Percentiles rank a stretch among this genome's conserved stretches.
Conservation (phyloP, 2,888 invertebrate species). For the Tachina lurida region DNA sequence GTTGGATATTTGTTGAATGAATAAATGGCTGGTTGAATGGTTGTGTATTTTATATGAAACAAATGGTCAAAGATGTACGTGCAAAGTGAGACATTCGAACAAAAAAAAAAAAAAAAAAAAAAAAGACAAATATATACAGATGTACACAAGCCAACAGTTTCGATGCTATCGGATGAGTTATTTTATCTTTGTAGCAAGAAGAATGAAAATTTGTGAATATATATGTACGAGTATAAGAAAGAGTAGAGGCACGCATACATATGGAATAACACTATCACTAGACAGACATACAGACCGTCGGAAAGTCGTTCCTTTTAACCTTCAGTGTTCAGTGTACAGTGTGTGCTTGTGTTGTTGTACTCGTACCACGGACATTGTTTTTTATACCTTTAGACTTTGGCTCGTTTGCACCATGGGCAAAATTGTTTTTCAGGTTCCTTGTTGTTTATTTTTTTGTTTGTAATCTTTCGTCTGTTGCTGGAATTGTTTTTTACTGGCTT, state of each 20-base stretch:
- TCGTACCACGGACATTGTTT: slow-evolving; percentile 27
- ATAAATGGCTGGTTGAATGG: slow-evolving; percentile 33
- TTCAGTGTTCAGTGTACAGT: slow-evolving; percentile 14
- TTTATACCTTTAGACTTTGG: slow-evolving; percentile 27
- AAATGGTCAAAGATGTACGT: slow-evolving; percentile 53
- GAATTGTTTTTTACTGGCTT: neutral
- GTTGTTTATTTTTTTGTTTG: neutral
- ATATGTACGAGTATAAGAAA: neutral
- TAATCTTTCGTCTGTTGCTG: slow-evolving; percentile 10
- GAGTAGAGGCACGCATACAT: no score
- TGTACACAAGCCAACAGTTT: slow-evolving; percentile 1
- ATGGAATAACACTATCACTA: neutral
- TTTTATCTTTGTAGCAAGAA: slow-evolving; percentile 8
- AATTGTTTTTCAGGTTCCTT: neutral
- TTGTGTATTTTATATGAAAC: slow-evolving; percentile 42
- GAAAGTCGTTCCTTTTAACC: slow-evolving; percentile 11
- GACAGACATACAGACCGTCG: slow-evolving; percentile 5
- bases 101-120: neutral
- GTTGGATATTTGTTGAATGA: slow-evolving; percentile 18
- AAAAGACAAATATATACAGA: neutral
- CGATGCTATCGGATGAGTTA: slow-evolving; percentile 21
- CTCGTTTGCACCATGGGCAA: slow-evolving; percentile 25
- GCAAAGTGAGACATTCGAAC: slow-evolving; percentile 48
- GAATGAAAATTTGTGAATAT: neutral
- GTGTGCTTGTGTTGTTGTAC: slow-evolving; percentile 16